Base-by-base conservation (phyloP, 2,888 invertebrate genomes). In the Drosophila birchii region DNA sequence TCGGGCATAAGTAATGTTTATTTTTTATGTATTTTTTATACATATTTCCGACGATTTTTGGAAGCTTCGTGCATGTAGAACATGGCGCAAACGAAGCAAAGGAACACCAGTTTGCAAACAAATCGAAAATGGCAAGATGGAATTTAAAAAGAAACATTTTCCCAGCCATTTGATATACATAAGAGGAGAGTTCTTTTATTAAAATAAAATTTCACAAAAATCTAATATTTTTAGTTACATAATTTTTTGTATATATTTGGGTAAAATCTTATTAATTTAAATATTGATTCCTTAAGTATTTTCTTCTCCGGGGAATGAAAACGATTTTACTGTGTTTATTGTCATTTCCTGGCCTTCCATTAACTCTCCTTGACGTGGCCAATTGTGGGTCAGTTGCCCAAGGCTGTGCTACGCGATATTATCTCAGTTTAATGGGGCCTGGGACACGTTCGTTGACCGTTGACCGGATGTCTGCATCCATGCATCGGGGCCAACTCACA, bases 1-100 rank as follows among this genome's bases (percentile, higher is more conserved):
- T 84, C 67, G 72, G 67, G 83, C 79, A 87, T 84, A 84, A 87
- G 74, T 78, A 85, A 84, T 87, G 82, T 79, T 84, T 76, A 81
- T 81, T 78, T 76, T 79, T 74, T 70, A 47, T 64, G 64, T 66
- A 69, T 61, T 61, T 63, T 60, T 34, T 51, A 66, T 74, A 45
- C 43, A 54, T 66, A 66, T 66, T 67, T 55, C 49, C 63, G 64
- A 14, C 63, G 36, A 20, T 62, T 63, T 66, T 66, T 29, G 43
- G 44, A 32, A 26, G 39, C 53, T 53, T n/a, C 53, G 45, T 45
- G 60, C 72, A 64, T 76, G 79, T 77, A 72, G 72, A 80, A 83
- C 78, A 83, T 61, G 68, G 38, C 36, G 45, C 62, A 59, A 76
- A 55, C 60, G 36, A 71, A 26, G 38, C 51, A 39, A 12, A 56